These are phyloP conservation scores for Plagodis pulveraria DNA, from an alignment of 2,888 invertebrate species.

Conservation along the genomic window DNA sequence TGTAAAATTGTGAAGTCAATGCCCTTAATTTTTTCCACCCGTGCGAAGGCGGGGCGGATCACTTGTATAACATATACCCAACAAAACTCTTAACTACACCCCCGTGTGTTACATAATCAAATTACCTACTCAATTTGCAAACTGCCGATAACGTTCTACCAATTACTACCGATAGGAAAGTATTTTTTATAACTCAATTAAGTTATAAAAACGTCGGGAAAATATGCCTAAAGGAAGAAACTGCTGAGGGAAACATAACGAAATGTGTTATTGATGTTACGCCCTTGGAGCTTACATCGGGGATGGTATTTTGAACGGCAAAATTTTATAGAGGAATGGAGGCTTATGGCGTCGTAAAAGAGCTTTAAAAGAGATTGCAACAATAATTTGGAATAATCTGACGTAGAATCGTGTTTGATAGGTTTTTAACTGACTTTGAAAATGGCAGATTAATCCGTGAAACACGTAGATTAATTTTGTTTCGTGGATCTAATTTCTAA, in stretches of 20 bases:
- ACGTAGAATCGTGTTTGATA: neutral
- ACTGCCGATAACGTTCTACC: neutral
- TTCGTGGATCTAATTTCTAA: too few relatives aligned
- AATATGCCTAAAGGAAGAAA: neutral
- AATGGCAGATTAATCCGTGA: too few relatives aligned
- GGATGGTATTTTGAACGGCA: slow-evolving; percentile 9
- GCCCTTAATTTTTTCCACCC: too few relatives aligned
- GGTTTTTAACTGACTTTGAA: neutral
- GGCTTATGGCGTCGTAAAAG: slow-evolving; percentile 12
- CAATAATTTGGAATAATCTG: slow-evolving; percentile 9
- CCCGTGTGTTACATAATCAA: neutral
- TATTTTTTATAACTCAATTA: slow-evolving; percentile 1
- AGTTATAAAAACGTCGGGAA: neutral
- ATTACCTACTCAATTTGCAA: neutral
- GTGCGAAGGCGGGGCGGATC: too few relatives aligned
- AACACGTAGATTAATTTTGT: too few relatives aligned
- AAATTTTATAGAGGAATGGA: slow-evolving; percentile 14
- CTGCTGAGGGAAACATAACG: neutral
- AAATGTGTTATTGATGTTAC: slow-evolving; percentile 5
- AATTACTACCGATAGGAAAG: neutral
- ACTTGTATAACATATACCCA: neutral
- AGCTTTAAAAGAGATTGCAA: slow-evolving; percentile 17
- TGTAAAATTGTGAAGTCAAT: too few relatives aligned
- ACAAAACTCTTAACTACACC: neutral
- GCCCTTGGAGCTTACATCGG: neutral